Evolutionary conservation across 1,140 invertebrate genomes (phyloP), one percentile per base, ranked within the genome.

Genomic region (Drosophila nigrodunni): DNA sequence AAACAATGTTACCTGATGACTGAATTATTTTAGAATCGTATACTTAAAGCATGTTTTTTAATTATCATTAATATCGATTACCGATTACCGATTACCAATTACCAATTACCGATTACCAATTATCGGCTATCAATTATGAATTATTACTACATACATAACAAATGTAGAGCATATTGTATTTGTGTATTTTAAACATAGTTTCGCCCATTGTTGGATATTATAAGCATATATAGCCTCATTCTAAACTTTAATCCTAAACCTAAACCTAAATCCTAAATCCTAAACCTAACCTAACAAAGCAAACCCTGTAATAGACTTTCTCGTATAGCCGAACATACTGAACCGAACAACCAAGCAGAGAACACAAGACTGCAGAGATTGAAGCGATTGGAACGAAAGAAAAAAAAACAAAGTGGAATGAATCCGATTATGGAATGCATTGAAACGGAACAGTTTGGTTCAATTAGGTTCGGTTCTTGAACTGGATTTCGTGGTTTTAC

Each of bases 1-100:
- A 92, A 92, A 92, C 91, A 92, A 90, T 92, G 91, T 92, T 92
- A 92, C 91, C 91, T 92, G 91, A 92, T 88, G 91, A 92, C 90
- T 92, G 91, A 92, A 92, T 92, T 92, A 92, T 82, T 91, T 91
- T 91, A 91, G 81, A 90, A 81, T 85, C 59, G 73, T 81, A 90
- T 72, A 88, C 82, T 68, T 89, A 88, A 82, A 73, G 77, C 81
- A 85, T 88, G 85, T 86, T 86, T 76, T 73, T 88, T 80, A 30
- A 86, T 75, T 68, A 78, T 85, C 65, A 77, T 74, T 64, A 77
- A 64, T 67, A 73, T 52, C 25, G 47, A 71, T 75, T 58, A 65
- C 13, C 39, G 7, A 61, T 67, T 67, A 67, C 21, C 37, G 18
- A 68, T 61, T 68, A 68, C 47, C 50, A 9, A 58, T 69, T 69